A percentile compares a stretch with the other conserved stretches of the same genome.
Evolutionary conservation across 2,888 invertebrate genomes (phyloP).

Genomic region (Erannis defoliaria): DNA sequence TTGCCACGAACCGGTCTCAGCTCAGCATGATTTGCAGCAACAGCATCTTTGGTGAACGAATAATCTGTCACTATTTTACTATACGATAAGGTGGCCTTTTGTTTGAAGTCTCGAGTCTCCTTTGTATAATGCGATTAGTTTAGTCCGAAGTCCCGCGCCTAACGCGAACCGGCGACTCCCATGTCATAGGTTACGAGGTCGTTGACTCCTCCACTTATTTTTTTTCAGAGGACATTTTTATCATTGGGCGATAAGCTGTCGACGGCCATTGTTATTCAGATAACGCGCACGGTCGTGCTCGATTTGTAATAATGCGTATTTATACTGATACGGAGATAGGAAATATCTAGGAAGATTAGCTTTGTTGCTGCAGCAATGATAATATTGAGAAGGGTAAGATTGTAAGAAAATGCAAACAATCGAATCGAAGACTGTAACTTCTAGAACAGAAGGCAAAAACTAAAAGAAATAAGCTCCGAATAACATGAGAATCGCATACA

Average conservation of each 20-base stretch:
- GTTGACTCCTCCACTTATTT: conserved; percentile 49
- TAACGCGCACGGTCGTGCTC: conserved; percentile 44
- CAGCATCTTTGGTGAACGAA: no score
- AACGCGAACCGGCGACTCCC: conserved; percentile 38
- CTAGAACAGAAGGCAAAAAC: neutral
- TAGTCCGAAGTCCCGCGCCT: conserved; percentile 28
- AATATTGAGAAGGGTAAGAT: conserved; percentile 3
- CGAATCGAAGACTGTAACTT: neutral
- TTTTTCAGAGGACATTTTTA: conserved; percentile 58
- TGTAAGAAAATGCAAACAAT: neutral
- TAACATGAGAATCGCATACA: neutral
- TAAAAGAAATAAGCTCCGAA: neutral
- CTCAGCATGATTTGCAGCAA: no score
- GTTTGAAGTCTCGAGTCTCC: conserved; percentile 16
- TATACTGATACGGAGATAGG: conserved; percentile 37
- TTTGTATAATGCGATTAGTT: conserved; percentile 25
- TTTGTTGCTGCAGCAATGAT: neutral
- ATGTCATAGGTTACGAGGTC: conserved; percentile 55
- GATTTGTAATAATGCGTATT: conserved; percentile 48
- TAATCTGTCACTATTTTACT: conserved; percentile 29
- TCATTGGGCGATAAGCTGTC: conserved; percentile 54
- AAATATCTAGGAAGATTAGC: conserved; percentile 33
- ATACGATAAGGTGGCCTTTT: conserved; percentile 2
- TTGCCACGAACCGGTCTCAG: no score
- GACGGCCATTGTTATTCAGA: conserved; percentile 55